phyloP scores from a whole-genome alignment of 1,140 invertebrate genomes.

The Cecropterus lyciades region DNA sequence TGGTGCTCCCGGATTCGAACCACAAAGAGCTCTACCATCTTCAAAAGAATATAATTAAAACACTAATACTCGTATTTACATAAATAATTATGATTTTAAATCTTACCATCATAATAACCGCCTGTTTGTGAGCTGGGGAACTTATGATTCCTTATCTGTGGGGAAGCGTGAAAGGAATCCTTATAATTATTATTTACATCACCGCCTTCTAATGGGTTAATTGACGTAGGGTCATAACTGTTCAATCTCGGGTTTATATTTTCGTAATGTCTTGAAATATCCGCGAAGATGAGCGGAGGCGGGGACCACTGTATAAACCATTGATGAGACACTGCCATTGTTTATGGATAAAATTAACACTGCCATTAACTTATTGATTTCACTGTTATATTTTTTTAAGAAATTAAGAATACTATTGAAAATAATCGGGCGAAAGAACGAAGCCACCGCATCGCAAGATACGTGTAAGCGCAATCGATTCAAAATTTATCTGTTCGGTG shows the following conservation, averaged over 20 bases:
- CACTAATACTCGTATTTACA: no score
- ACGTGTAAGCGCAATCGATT: conserved; percentile 46
- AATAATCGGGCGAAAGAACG: conserved; percentile 2
- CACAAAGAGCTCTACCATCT: no score
- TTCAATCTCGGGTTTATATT: conserved; percentile 56
- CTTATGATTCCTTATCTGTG: conserved; percentile 9
- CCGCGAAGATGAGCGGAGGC: conserved; percentile 61
- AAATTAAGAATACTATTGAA: conserved; percentile 3
- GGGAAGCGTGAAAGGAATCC: conserved; percentile 6
- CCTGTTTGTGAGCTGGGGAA: neutral
- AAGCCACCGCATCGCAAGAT: conserved; percentile 41
- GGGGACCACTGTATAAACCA: conserved; percentile 79
- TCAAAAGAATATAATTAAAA: no score
- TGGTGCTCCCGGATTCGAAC: no score
- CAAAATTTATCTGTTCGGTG: conserved; percentile 42
- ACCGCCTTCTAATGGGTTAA: conserved; percentile 37
- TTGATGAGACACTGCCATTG: conserved; percentile 66
- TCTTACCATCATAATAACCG: conserved; percentile 20
- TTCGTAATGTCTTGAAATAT: conserved; percentile 62
- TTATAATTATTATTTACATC: conserved; percentile 19
- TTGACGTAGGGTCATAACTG: conserved; percentile 42
- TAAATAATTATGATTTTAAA: neutral
- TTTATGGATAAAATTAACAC: conserved; percentile 22
- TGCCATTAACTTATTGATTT: conserved; percentile 26
- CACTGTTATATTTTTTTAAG: conserved; percentile 16